Conservation (phyloP, 2,113 vertebrate species). For the Carlito syrichta region DNA sequence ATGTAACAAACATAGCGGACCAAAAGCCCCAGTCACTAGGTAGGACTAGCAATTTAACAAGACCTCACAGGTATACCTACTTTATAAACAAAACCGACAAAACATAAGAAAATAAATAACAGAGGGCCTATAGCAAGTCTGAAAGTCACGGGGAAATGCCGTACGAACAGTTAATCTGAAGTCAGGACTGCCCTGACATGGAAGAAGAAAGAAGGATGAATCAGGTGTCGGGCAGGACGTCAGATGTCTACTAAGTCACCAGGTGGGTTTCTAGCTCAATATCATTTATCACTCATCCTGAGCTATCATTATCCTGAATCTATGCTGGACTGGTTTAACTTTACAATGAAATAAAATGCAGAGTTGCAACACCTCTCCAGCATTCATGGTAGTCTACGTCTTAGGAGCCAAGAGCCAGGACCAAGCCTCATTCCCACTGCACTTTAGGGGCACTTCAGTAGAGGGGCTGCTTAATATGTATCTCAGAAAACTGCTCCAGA, state of each 20-base stretch:
- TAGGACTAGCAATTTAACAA: constrained; percentile 46
- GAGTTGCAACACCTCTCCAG: neutral
- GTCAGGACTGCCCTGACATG: neutral
- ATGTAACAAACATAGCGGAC: constrained; percentile 42
- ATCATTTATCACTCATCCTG: neutral
- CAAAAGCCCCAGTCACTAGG: constrained; percentile 24
- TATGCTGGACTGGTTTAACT: constrained; percentile 28
- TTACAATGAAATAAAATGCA: constrained; percentile 14
- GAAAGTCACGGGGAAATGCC: neutral
- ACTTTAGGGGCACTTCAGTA: neutral
- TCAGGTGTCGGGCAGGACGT: neutral
- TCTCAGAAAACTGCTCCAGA: neutral
- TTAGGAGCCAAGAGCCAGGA: neutral
- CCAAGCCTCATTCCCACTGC: neutral
- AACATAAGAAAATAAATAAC: neutral
- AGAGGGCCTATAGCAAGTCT: neutral
- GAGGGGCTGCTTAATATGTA: neutral
- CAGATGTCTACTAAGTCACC: constrained; percentile 4
- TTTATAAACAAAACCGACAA: constrained; percentile 41
- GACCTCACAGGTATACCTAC: neutral
- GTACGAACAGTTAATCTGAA: neutral
- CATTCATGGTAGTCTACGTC: neutral
- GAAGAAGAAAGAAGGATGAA: neutral
- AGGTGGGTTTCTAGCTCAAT: neutral
- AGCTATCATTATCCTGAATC: neutral